These are phyloP conservation scores for Romanogobio albipinnatus DNA, from an alignment of 2,113 vertebrate species.

Conservation along the genomic window DNA sequence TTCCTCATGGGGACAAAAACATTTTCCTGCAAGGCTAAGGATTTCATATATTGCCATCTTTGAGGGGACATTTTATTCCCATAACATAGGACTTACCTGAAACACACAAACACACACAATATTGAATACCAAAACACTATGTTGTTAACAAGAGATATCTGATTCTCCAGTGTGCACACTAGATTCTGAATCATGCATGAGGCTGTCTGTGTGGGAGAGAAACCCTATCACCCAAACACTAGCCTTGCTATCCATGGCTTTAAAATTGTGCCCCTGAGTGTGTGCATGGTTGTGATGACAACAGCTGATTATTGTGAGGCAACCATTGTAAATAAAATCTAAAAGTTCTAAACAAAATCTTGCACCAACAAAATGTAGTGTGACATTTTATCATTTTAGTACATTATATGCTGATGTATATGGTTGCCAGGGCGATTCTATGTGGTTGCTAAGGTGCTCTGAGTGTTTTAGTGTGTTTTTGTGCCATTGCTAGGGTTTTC, in stretches of 20 bases:
- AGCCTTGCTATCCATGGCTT: slow-evolving; percentile 46
- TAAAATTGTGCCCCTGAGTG: neutral
- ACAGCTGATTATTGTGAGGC: neutral
- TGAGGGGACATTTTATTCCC: neutral
- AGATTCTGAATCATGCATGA: slow-evolving; percentile 56
- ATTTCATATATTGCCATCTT: neutral
- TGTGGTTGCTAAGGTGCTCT: no score
- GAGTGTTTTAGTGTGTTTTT: no score
- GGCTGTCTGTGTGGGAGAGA: slow-evolving; percentile 62
- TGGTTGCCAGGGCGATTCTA: no score
- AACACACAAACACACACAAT: no score
- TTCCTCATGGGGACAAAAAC: no score
- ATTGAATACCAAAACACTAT: slow-evolving; percentile 26
- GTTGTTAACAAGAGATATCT: slow-evolving; percentile 52
- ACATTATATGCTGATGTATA: no score
- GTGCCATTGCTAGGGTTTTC: no score
- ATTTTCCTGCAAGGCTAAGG: no score
- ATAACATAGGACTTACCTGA: no score
- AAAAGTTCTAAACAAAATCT: neutral
- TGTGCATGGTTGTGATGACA: slow-evolving; percentile 19
- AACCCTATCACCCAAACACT: slow-evolving; percentile 63
- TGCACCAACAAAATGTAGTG: neutral
- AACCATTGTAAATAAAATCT: neutral
- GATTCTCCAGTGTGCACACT: slow-evolving; percentile 45
- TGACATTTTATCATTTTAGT: neutral